Evolutionary conservation across 2,888 invertebrate genomes (phyloP).

Genomic region (Tachina fera): DNA sequence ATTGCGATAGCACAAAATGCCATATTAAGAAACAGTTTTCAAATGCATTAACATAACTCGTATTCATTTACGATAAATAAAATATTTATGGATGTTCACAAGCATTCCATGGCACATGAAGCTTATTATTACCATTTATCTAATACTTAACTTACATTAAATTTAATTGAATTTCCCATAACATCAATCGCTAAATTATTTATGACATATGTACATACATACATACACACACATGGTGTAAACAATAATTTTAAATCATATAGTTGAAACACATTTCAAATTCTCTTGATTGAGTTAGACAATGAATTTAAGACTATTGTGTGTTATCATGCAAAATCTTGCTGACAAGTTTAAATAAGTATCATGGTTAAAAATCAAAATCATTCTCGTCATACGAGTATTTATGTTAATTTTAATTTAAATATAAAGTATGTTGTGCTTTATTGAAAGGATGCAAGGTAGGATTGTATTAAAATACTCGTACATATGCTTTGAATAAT

Average conservation of each 20-base stretch:
- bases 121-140: neutral
- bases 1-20: no score
- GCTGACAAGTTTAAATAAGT: slow-evolving; percentile 3
- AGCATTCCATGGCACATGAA: no score
- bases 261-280: neutral
- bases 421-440: slow-evolving; percentile 9
- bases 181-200: slow-evolving; percentile 1
- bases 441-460: slow-evolving; percentile 22
- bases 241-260: neutral
- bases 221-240: no score
- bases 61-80: no score
- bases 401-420: slow-evolving; percentile 1
- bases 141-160: neutral
- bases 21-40: no score
- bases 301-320: neutral
- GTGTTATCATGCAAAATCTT: neutral
- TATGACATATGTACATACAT: neutral
- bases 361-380: neutral
- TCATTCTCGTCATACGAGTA: neutral
- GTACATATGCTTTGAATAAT: no score
- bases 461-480: neutral
- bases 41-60: no score
- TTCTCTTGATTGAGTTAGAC: slow-evolving; percentile 2
- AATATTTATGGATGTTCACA: neutral
- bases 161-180: neutral